A percentile compares a stretch with the other conserved stretches of the same genome.
Evolutionary conservation across 2,888 invertebrate species (phyloP).

Genomic region (Troglohyphantes excavatus): DNA sequence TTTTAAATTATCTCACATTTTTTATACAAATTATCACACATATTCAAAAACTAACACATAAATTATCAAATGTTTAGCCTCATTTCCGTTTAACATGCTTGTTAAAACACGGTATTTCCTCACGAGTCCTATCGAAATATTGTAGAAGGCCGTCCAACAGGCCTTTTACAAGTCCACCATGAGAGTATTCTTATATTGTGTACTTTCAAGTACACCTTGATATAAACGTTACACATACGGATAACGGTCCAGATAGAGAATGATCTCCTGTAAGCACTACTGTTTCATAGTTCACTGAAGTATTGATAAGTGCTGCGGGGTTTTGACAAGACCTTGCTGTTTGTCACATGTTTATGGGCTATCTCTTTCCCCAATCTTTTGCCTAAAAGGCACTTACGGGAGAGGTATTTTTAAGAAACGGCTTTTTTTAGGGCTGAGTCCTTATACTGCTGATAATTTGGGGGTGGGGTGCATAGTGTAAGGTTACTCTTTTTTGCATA

Average conservation of each 20-base stretch:
- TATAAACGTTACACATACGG: background rate
- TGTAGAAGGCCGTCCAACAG: no score
- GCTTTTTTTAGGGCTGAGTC: background rate
- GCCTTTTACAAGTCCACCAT: no score
- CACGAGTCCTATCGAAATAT: no score
- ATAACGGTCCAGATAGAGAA: background rate
- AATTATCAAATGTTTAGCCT: no score
- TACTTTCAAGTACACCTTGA: constrained; percentile 9
- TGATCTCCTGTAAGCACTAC: background rate
- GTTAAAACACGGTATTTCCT: no score
- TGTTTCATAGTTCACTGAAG: background rate
- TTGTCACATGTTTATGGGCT: constrained; percentile 42
- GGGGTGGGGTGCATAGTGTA: no score
- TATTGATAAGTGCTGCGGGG: background rate
- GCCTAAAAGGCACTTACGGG: constrained; percentile 41
- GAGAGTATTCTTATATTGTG: no score
- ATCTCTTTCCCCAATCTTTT: constrained; percentile 11
- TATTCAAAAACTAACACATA: no score
- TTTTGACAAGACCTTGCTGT: background rate
- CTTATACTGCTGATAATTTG: constrained; percentile 2
- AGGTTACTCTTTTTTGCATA: no score
- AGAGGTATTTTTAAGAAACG: background rate
- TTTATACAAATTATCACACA: no score
- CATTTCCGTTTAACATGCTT: no score
- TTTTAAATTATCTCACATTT: no score